These are phyloP conservation scores for Heterodera schachtii DNA, from an alignment of 1,140 invertebrate genomes.

Conservation along the genomic window DNA sequence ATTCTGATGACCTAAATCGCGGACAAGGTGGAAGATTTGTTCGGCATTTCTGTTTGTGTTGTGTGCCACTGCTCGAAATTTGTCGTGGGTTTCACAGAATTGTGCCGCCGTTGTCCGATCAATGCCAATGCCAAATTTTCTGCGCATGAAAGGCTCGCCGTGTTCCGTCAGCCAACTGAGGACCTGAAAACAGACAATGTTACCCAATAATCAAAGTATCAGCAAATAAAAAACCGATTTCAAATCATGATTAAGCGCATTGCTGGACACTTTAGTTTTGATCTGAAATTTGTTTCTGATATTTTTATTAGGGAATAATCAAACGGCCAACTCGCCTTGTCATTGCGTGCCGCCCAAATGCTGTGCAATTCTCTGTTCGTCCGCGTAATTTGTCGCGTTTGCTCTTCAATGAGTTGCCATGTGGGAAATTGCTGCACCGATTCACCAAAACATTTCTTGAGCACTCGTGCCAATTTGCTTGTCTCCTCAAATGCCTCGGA, in stretches of 20 bases:
- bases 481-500: constrained; percentile 35
- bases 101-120: constrained; percentile 69
- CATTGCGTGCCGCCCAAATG: constrained; percentile 49
- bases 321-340: constrained; percentile 12
- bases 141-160: constrained; percentile 94
- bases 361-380: constrained; percentile 37
- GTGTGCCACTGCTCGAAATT: constrained; percentile 65
- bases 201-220: background rate
- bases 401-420: constrained; percentile 38
- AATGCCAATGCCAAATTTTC: constrained; percentile 91
- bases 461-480: constrained; percentile 24
- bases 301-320: constrained; percentile 21
- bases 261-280: constrained; percentile 13
- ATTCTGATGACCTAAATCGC: constrained; percentile 33
- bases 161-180: constrained; percentile 96
- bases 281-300: constrained; percentile 33
- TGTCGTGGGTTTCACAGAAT: constrained; percentile 45
- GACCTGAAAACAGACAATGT: constrained; percentile 72
- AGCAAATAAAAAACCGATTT: constrained; percentile 7
- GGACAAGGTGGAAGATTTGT: constrained; percentile 75
- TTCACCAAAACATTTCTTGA: constrained; percentile 37
- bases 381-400: constrained; percentile 42
- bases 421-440: constrained; percentile 14
- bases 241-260: constrained; percentile 39
- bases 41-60: constrained; percentile 99